A percentile compares a stretch with the other conserved stretches of the same genome.
phyloP scores from a whole-genome alignment of 2,113 vertebrate species.

The Podocnemis expansa region DNA sequence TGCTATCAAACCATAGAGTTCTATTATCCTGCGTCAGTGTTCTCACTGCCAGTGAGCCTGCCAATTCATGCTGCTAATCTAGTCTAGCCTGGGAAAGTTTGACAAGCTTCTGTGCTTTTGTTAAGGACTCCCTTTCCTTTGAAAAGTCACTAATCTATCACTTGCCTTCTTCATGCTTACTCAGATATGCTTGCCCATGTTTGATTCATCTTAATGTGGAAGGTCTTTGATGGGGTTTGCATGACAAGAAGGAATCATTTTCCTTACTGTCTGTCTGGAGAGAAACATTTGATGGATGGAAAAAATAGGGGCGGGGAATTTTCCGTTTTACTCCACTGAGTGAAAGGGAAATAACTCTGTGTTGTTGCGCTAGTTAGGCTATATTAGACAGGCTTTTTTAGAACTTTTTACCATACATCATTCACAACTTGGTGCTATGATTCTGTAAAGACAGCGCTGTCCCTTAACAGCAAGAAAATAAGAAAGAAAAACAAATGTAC shows the following conservation, averaged over 20 bases:
- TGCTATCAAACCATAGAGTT: slow-evolving; percentile 17
- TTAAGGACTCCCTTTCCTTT: neutral
- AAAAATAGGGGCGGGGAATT: neutral
- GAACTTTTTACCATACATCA: neutral
- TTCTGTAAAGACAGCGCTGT: neutral
- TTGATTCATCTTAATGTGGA: neutral
- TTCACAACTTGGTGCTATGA: neutral
- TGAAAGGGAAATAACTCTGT: neutral
- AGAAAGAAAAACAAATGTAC: neutral
- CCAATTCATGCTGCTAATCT: slow-evolving; percentile 17
- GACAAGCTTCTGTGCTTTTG: slow-evolving; percentile 19
- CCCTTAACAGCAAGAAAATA: neutral
- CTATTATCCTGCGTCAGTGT: slow-evolving; percentile 36
- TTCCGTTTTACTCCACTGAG: neutral
- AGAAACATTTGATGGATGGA: neutral
- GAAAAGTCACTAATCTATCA: neutral
- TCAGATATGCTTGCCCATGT: neutral
- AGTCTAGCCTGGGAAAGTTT: slow-evolving; percentile 21
- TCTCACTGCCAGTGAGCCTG: slow-evolving; percentile 24
- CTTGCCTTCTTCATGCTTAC: slow-evolving; percentile 18
- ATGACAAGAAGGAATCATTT: neutral
- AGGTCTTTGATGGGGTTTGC: neutral
- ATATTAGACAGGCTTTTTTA: neutral
- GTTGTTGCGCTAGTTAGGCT: neutral
- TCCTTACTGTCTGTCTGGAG: neutral